phyloP scores from a whole-genome alignment of 2,113 vertebrate species.

The Rallus limicola region DNA sequence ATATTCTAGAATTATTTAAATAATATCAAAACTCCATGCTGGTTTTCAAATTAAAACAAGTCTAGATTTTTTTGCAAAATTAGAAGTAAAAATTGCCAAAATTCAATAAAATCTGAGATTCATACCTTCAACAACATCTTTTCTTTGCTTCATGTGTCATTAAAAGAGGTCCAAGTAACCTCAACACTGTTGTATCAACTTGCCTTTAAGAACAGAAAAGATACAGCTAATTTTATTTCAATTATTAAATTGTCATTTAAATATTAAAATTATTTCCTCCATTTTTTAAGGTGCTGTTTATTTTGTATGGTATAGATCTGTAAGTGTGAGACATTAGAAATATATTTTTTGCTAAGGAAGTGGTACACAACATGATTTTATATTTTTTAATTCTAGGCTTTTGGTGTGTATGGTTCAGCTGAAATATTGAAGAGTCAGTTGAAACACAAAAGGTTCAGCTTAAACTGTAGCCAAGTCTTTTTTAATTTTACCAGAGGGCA shows the following conservation, averaged over 20 bases:
- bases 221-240: not conserved
- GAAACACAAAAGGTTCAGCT: not conserved
- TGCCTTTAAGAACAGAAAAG: not conserved
- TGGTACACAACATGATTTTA: not conserved
- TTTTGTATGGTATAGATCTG: not conserved
- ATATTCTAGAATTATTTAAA: not conserved
- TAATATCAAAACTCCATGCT: not conserved
- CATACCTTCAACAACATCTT: not conserved
- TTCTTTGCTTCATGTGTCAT: not conserved
- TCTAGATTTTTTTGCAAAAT: not conserved
- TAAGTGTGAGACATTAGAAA: not conserved
- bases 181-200: not conserved
- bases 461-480: not conserved
- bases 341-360: not conserved
- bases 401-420: not conserved
- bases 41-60: not conserved
- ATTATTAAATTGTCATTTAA: not conserved
- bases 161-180: not conserved
- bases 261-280: not conserved
- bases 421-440: not conserved
- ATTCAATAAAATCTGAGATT: not conserved
- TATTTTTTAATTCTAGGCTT: not conserved
- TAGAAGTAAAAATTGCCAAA: not conserved
- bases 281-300: not conserved
- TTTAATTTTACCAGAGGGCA: not conserved